Conservation (phyloP, 2,797 vertebrate genomes). For the Poecilia picta region DNA sequence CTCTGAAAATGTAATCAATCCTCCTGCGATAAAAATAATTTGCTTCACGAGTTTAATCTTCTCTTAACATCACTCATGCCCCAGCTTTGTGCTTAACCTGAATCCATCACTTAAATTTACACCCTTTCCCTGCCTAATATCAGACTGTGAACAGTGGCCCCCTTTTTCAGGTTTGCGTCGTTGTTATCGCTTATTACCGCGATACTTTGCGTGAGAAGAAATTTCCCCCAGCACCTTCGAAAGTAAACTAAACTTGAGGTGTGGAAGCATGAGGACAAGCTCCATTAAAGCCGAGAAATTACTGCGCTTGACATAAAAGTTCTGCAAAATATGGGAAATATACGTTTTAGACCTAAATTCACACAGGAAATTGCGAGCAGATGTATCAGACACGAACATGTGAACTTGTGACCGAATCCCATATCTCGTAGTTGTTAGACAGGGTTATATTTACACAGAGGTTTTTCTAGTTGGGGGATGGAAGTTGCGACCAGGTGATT, state of each 20-base stretch:
- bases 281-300: background rate
- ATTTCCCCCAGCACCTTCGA: background rate
- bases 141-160: background rate
- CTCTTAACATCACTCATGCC: background rate
- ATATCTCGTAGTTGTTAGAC: background rate
- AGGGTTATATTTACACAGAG: background rate
- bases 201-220: background rate
- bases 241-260: background rate
- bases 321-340: background rate
- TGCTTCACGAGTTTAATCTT: background rate
- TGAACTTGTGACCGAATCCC: background rate
- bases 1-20: background rate
- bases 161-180: background rate
- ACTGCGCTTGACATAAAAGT: too few relatives aligned
- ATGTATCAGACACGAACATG: background rate
- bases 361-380: background rate
- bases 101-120: background rate
- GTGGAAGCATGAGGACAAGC: background rate
- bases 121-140: background rate
- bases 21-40: background rate
- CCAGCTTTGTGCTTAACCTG: background rate
- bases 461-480: background rate
- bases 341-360: background rate
- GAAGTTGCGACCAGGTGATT: background rate
- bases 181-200: constrained; percentile 16